Evolutionary conservation across 2,113 vertebrate species (phyloP).

Genomic region (Siphamia tubifer): DNA sequence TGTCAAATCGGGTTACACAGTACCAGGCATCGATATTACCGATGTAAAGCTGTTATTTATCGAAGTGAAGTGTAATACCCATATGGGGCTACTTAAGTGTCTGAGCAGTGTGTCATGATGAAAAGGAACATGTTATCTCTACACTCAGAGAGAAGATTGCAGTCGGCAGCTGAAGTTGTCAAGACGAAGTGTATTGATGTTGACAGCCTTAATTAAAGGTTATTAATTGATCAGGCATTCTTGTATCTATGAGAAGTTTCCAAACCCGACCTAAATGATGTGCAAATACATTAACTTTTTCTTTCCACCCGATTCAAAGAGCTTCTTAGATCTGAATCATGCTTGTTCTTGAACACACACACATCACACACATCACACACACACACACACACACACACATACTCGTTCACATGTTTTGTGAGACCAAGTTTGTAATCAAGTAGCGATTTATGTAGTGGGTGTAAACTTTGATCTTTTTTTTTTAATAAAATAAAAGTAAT

Average conservation of each 20-base stretch:
- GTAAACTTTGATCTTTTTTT: no score
- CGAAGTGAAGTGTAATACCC: background rate
- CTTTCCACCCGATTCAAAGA: background rate
- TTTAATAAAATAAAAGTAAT: no score
- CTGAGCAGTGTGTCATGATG: constrained; percentile 17
- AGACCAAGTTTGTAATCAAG: no score
- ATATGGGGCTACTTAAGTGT: background rate
- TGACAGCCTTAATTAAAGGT: constrained; percentile 21
- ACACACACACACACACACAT: constrained; percentile 9
- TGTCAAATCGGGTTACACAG: constrained; percentile 26
- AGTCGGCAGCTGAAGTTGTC: constrained; percentile 9
- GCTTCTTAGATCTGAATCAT: background rate
- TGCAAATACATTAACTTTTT: background rate
- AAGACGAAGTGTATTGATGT: background rate
- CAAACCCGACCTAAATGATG: background rate
- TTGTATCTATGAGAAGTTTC: background rate
- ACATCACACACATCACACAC: constrained; percentile 13
- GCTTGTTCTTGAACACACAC: background rate
- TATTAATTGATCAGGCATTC: background rate
- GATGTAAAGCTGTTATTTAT: constrained; percentile 4
- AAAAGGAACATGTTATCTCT: background rate
- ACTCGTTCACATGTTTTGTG: no score
- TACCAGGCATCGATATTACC: constrained; percentile 2
- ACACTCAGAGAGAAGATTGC: background rate
- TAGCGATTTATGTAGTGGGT: no score